Percentiles rank a stretch among this genome's conserved stretches.
These are phyloP conservation scores for Grantiella picta DNA, from an alignment of 2,113 vertebrate species.

Conservation along the genomic window DNA sequence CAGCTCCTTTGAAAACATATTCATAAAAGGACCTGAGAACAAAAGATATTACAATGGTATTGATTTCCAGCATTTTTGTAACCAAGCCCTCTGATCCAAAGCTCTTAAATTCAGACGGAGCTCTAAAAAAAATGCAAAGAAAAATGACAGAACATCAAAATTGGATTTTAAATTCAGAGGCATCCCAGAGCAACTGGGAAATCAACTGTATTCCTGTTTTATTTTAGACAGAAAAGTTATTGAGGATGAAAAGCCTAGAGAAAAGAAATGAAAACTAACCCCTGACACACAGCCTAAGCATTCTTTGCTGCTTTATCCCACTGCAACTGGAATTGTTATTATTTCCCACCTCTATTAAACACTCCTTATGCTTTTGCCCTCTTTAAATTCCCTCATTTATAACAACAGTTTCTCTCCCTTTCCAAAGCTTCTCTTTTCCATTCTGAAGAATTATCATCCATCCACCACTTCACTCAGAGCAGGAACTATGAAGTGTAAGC, in stretches of 20 bases:
- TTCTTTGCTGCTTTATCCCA: neutral
- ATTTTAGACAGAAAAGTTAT: neutral
- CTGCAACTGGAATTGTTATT: neutral
- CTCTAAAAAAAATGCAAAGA: neutral
- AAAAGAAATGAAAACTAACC: neutral
- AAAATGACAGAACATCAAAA: neutral
- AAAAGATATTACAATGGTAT: neutral
- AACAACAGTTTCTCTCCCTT: neutral
- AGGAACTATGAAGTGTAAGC: slow-evolving; percentile 17
- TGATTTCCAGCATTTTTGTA: neutral
- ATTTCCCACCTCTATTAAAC: neutral
- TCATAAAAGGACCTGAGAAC: neutral
- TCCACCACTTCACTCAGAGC: neutral
- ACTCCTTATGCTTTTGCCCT: neutral
- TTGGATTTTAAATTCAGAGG: neutral
- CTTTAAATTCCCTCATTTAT: neutral
- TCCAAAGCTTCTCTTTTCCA: neutral
- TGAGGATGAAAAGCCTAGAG: neutral
- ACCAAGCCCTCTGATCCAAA: neutral
- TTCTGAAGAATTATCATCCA: neutral
- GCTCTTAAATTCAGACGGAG: neutral
- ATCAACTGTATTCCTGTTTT: neutral
- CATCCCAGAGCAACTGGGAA: neutral
- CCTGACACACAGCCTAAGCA: neutral
- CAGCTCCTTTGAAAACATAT: neutral